Conservation (phyloP, 2,888 invertebrate species). For the Neoascia interrupta region DNA sequence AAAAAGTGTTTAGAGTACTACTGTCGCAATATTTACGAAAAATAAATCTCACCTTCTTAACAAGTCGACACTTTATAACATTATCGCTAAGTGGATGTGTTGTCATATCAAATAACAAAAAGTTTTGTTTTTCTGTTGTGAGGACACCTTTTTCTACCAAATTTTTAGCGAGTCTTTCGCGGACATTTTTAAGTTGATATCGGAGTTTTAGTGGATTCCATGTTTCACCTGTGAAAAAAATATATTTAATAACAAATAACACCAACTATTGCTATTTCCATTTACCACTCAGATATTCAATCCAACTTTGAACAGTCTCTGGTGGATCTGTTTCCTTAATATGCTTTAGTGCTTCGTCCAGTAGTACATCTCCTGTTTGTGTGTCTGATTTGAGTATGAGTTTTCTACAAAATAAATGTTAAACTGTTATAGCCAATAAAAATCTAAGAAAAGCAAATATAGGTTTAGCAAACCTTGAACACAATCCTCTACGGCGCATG, state of each 20-base stretch:
- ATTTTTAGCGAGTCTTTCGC: slow-evolving; percentile 99
- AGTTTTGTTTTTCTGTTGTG: slow-evolving; percentile 99
- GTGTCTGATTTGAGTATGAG: slow-evolving; percentile 91
- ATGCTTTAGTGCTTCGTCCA: slow-evolving; percentile 97
- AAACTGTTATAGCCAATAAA: not conserved
- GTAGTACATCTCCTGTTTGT: slow-evolving; percentile 97
- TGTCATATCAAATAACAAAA: slow-evolving; percentile 99
- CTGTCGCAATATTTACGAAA: too few species aligned
- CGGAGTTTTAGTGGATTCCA: slow-evolving; percentile 99
- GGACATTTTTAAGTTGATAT: slow-evolving; percentile 98
- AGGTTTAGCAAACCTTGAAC: slow-evolving; percentile 85
- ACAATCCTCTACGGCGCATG: slow-evolving; percentile 94
- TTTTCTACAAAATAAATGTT: slow-evolving; percentile 81
- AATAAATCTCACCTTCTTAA: slow-evolving; percentile 99
- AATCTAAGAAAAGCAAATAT: not conserved
- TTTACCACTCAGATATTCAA: slow-evolving; percentile 98
- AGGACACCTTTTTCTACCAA: slow-evolving; percentile 99
- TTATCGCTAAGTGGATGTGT: slow-evolving; percentile 99
- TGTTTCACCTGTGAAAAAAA: slow-evolving; percentile 92
- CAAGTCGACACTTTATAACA: slow-evolving; percentile 95
- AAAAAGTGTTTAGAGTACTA: too few species aligned
- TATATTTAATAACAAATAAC: not conserved
- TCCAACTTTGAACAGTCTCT: slow-evolving; percentile 99
- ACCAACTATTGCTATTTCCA: slow-evolving; percentile 47
- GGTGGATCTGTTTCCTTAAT: slow-evolving; percentile 99